These are phyloP conservation scores for Salpingus planirostris DNA, from an alignment of 2,888 invertebrate genomes.

Conservation along the genomic window DNA sequence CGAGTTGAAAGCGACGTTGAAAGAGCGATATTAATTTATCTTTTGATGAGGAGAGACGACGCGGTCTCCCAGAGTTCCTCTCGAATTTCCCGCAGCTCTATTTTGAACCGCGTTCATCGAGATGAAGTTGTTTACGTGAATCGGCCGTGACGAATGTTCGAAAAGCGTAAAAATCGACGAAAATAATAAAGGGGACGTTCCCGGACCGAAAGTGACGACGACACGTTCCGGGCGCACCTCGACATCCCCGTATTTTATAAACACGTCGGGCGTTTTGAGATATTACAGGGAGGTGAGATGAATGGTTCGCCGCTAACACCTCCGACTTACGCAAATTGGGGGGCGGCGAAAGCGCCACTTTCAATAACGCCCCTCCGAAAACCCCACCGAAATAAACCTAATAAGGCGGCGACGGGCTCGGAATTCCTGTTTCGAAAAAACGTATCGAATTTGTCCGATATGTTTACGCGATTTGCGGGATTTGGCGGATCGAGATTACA, in stretches of 20 bases:
- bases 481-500: too few relatives aligned
- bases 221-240: constrained; percentile 6
- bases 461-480: background rate
- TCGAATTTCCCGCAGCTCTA: too few relatives aligned
- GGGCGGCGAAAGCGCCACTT: constrained; percentile 12
- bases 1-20: too few relatives aligned
- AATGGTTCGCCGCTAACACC: constrained; percentile 12
- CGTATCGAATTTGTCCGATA: background rate
- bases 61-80: too few relatives aligned
- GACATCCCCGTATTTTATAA: constrained; percentile 18
- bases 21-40: too few relatives aligned
- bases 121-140: too few relatives aligned
- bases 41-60: too few relatives aligned
- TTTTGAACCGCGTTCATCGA: too few relatives aligned
- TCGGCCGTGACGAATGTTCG: too few relatives aligned
- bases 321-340: constrained; percentile 17
- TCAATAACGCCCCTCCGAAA: constrained; percentile 6
- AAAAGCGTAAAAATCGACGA: too few relatives aligned
- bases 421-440: background rate
- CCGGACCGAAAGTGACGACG: constrained; percentile 3
- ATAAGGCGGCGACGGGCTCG: constrained; percentile 1
- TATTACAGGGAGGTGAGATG: constrained; percentile 12
- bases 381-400: constrained; percentile 9
- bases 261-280: constrained; percentile 17
- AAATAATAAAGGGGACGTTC: too few relatives aligned